Conservation (phyloP, 2,113 vertebrate genomes). For the Martes martes region DNA sequence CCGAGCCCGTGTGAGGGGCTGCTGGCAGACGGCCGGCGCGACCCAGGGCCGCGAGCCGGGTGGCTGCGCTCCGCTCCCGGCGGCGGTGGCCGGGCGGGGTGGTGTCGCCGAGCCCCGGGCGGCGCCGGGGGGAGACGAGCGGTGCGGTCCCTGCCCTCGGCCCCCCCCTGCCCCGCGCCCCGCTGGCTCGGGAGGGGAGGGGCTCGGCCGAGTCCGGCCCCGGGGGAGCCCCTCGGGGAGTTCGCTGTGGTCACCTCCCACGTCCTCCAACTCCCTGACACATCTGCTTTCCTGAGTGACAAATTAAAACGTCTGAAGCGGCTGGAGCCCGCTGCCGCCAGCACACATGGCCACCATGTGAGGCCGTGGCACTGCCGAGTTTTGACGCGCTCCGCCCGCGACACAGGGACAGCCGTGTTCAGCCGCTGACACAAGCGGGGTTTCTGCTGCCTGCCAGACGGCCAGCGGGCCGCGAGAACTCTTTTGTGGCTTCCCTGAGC, state of each 20-base stretch:
- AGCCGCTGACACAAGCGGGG: slow-evolving; percentile 68
- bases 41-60: background rate
- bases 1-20: background rate
- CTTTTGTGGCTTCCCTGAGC: slow-evolving; percentile 72
- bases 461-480: slow-evolving; percentile 69
- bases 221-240: slow-evolving; percentile 41
- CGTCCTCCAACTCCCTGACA: slow-evolving; percentile 65
- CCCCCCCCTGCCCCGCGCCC: background rate
- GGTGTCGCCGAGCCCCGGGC: background rate
- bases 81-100: too few relatives aligned
- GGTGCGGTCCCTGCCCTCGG: background rate
- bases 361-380: slow-evolving; percentile 60
- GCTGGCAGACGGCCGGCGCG: background rate
- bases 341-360: slow-evolving; percentile 69
- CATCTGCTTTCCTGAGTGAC: slow-evolving; percentile 76
- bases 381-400: slow-evolving; percentile 60
- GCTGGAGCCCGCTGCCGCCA: slow-evolving; percentile 59
- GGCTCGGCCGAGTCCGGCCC: slow-evolving; percentile 10
- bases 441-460: slow-evolving; percentile 69
- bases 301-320: slow-evolving; percentile 69
- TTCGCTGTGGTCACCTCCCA: slow-evolving; percentile 58
- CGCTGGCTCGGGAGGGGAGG: background rate
- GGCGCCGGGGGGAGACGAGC: background rate
- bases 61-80: background rate
- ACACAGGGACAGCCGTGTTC: slow-evolving; percentile 68